Evolutionary conservation across 2,888 invertebrate genomes (phyloP).

Genomic region (Ornithoptera alexandrae): DNA sequence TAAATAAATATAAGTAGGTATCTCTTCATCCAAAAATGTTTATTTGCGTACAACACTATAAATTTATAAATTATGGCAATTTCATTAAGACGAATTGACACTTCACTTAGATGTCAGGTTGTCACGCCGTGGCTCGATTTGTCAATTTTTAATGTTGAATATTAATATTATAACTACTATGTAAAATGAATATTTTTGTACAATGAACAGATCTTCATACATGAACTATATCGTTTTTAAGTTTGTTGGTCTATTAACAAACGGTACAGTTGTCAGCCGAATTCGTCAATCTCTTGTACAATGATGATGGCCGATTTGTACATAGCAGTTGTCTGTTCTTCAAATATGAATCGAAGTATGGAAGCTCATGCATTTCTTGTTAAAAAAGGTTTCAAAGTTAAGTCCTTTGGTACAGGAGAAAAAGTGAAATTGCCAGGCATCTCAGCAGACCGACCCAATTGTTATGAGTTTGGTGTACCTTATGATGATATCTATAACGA

Average conservation of each 20-base stretch:
- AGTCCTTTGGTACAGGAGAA: constrained; percentile 96
- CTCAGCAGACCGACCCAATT: constrained; percentile 95
- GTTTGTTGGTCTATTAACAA: constrained; percentile 13
- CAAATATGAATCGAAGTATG: constrained; percentile 99
- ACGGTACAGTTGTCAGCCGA: background rate
- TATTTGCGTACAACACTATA: background rate
- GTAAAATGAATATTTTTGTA: constrained; percentile 27
- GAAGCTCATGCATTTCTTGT: constrained; percentile 98
- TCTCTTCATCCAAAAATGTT: background rate
- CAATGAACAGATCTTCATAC: constrained; percentile 21
- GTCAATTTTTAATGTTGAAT: constrained; percentile 14
- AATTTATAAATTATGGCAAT: background rate
- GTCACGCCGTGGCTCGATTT: constrained; percentile 26
- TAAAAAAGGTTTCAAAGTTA: constrained; percentile 97
- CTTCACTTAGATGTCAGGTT: constrained; percentile 2
- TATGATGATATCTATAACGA: constrained; percentile 98
- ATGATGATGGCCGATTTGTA: constrained; percentile 76
- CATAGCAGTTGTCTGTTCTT: constrained; percentile 98
- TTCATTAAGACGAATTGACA: background rate
- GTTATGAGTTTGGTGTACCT: constrained; percentile 97
- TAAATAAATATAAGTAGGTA: background rate
- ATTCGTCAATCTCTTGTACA: constrained; percentile 4
- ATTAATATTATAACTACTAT: constrained; percentile 15
- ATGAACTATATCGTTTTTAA: constrained; percentile 9
- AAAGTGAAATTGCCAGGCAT: constrained; percentile 98